Percentiles rank a stretch among this genome's conserved stretches.
phyloP scores from a whole-genome alignment of 2,888 invertebrate species.

The Leptothorax acervorum region DNA sequence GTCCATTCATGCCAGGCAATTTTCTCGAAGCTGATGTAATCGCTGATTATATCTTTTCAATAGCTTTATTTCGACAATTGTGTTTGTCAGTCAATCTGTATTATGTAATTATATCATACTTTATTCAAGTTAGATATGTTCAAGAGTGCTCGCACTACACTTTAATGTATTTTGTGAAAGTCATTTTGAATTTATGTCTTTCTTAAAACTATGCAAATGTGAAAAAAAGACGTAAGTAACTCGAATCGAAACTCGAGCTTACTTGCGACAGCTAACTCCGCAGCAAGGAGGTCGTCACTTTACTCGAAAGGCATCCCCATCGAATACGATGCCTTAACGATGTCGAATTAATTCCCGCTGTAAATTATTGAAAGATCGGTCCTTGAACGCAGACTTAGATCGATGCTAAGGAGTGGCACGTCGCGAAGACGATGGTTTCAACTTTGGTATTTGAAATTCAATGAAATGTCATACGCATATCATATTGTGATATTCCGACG shows the following conservation, averaged over 20 bases:
- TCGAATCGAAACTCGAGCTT: conserved; percentile 27
- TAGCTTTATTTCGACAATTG: conserved; percentile 16
- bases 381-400: conserved; percentile 14
- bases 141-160: not conserved
- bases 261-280: conserved; percentile 14
- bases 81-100: conserved; percentile 7
- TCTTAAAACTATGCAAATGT: conserved; percentile 4
- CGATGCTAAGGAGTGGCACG: conserved; percentile 7
- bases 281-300: conserved; percentile 44
- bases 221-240: not conserved
- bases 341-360: not conserved
- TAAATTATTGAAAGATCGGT: not conserved
- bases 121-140: not conserved
- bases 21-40: not conserved
- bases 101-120: not conserved
- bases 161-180: conserved; percentile 9
- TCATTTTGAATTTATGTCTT: not conserved
- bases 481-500: not conserved
- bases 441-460: conserved; percentile 39
- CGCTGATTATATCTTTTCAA: not conserved
- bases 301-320: not conserved
- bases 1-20: conserved; percentile 15
- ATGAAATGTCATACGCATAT: conserved; percentile 24
- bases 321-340: not conserved
- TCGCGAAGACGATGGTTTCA: conserved; percentile 9